A percentile compares a stretch with the other conserved stretches of the same genome.
Evolutionary conservation across 2,888 invertebrate genomes (phyloP).

Genomic region (Arge pagana): DNA sequence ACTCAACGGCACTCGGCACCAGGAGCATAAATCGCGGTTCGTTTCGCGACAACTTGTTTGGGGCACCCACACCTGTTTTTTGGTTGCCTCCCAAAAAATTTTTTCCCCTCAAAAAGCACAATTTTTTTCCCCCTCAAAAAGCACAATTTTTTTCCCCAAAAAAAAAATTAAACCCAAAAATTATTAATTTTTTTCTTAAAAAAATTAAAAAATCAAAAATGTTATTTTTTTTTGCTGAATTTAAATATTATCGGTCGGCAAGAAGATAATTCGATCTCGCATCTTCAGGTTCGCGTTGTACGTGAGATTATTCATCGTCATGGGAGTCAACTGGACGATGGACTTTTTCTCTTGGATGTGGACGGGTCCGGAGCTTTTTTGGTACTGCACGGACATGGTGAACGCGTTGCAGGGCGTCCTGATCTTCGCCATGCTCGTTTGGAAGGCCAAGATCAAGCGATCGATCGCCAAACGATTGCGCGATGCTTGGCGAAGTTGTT

Average conservation of each 20-base stretch:
- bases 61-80: too few species aligned
- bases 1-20: conserved; percentile 69
- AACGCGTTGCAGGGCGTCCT: conserved; percentile 72
- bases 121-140: too few species aligned
- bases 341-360: conserved; percentile 76
- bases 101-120: not conserved
- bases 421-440: conserved; percentile 75
- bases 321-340: conserved; percentile 84
- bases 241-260: too few species aligned
- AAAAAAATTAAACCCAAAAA: too few species aligned
- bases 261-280: too few species aligned
- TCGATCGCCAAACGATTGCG: conserved; percentile 67
- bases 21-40: conserved; percentile 66
- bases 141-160: too few species aligned
- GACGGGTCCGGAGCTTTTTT: conserved; percentile 59
- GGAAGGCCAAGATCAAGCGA: conserved; percentile 69
- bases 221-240: conserved; percentile 4
- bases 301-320: conserved; percentile 79
- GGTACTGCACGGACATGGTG: conserved; percentile 68
- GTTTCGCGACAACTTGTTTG: too few species aligned
- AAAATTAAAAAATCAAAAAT: not conserved
- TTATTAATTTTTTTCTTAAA: too few species aligned
- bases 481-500: too few species aligned
- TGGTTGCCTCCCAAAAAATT: too few species aligned
- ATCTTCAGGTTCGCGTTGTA: conserved; percentile 79